Percentiles rank a stretch among this genome's conserved stretches.
These are phyloP conservation scores for Napeogenes sylphis DNA, from an alignment of 2,888 invertebrate genomes.

Conservation along the genomic window DNA sequence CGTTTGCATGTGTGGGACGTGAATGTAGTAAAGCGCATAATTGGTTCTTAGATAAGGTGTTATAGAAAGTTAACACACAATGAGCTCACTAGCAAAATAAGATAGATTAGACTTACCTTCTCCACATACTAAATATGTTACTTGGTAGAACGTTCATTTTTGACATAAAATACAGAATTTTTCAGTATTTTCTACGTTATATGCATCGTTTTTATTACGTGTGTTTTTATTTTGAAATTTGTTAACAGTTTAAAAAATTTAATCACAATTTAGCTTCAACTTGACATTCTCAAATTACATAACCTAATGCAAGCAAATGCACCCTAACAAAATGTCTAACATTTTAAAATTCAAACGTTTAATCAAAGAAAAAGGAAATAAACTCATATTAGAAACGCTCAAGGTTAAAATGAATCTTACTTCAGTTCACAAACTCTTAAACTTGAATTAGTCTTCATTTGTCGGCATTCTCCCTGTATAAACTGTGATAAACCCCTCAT, in stretches of 20 bases:
- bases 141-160: neutral
- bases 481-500: constrained; percentile 46
- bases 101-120: constrained; percentile 7
- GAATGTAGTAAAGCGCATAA: constrained; percentile 27
- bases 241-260: too few species aligned
- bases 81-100: constrained; percentile 16
- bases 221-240: too few species aligned
- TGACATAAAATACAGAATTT: too few species aligned
- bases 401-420: constrained; percentile 8
- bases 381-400: neutral
- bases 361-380: too few species aligned
- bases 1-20: constrained; percentile 23
- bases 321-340: too few species aligned
- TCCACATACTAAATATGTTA: constrained; percentile 5
- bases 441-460: constrained; percentile 34
- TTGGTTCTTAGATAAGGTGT: constrained; percentile 23
- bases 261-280: too few species aligned
- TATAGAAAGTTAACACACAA: constrained; percentile 16
- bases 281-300: too few species aligned
- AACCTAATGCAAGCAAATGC: too few species aligned
- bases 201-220: too few species aligned
- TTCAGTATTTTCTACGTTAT: too few species aligned
- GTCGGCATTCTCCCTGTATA: constrained; percentile 36
- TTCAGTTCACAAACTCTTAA: constrained; percentile 26
- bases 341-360: too few species aligned